Evolutionary conservation across 53 echinoderm and acorn worm species (phyloP).

Genomic region (Actinopyga echinites): DNA sequence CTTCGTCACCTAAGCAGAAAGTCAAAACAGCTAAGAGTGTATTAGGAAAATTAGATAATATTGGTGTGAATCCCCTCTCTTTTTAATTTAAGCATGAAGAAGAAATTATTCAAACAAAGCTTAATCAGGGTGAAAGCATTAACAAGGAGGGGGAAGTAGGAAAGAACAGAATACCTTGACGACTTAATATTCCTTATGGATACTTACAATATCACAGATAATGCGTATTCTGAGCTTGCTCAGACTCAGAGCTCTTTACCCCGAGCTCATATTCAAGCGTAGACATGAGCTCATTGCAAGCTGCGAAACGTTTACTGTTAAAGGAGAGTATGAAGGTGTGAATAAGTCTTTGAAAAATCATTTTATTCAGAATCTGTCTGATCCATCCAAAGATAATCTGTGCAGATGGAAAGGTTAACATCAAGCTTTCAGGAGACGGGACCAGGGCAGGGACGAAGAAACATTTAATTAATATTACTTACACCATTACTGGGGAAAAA

Average conservation of each 20-base stretch:
- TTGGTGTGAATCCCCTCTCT: not conserved
- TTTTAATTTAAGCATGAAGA: conserved; percentile 24
- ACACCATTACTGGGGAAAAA: conserved; percentile 57
- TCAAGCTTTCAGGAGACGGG: conserved; percentile 74
- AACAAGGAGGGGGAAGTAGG: too few relatives aligned
- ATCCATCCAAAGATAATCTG: conserved; percentile 43
- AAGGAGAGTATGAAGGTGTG: conserved; percentile 52
- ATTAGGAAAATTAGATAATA: not conserved
- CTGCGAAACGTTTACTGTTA: conserved; percentile 26
- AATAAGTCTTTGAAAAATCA: conserved; percentile 43
- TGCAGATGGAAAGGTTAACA: conserved; percentile 55
- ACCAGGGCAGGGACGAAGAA: conserved; percentile 62
- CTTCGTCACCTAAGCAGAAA: not conserved
- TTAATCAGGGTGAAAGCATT: too few relatives aligned
- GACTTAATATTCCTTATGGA: too few relatives aligned
- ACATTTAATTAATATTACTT: conserved; percentile 62
- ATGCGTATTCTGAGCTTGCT: conserved; percentile 64
- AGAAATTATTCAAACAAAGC: conserved; percentile 8
- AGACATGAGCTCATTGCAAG: conserved; percentile 37
- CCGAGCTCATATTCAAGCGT: conserved; percentile 39
- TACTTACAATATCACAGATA: conserved; percentile 34
- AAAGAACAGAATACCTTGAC: too few relatives aligned
- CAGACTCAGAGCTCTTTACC: conserved; percentile 45
- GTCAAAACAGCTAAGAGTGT: not conserved
- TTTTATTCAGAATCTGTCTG: conserved; percentile 23